A percentile compares a stretch with the other conserved stretches of the same genome.
Conservation (phyloP, 2,888 invertebrate genomes). For the Idaea aversata region DNA sequence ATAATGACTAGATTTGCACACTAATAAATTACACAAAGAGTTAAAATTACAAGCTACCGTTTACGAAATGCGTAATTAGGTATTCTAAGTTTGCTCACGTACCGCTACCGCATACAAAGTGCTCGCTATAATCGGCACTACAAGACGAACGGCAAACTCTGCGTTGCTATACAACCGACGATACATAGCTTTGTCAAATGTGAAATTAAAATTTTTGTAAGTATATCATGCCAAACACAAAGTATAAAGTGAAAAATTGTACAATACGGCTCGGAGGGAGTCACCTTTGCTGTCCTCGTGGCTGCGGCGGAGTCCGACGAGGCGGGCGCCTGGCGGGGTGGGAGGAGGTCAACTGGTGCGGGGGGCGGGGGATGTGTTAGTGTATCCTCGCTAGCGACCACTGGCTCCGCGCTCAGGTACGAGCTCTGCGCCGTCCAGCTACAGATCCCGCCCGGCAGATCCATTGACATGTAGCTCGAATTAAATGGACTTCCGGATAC, state of each 20-base stretch:
- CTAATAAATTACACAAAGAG: conserved; percentile 36
- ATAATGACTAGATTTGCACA: conserved; percentile 66
- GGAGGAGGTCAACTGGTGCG: conserved; percentile 65
- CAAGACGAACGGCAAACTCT: conserved; percentile 71
- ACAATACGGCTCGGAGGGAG: conserved; percentile 76
- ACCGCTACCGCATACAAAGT: conserved; percentile 45
- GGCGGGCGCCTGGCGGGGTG: conserved; percentile 71
- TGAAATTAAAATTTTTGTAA: conserved; percentile 74
- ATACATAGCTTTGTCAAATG: conserved; percentile 66
- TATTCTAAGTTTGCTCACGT: conserved; percentile 33
- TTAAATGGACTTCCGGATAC: conserved; percentile 56
- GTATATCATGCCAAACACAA: conserved; percentile 79
- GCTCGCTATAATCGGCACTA: conserved; percentile 70
- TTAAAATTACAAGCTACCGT: conserved; percentile 36
- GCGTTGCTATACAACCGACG: conserved; percentile 62
- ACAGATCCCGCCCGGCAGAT: conserved; percentile 89
- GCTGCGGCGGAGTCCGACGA: conserved; percentile 48
- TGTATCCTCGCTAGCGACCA: conserved; percentile 70
- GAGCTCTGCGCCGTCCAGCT: conserved; percentile 91
- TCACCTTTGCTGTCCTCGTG: conserved; percentile 73
- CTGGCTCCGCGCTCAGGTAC: conserved; percentile 82
- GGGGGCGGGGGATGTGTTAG: conserved; percentile 70
- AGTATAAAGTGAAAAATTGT: conserved; percentile 72
- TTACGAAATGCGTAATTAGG: conserved; percentile 39
- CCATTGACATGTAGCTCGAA: conserved; percentile 85